phyloP scores from a whole-genome alignment of 2,888 invertebrate species.

The Drosophila borborema region DNA sequence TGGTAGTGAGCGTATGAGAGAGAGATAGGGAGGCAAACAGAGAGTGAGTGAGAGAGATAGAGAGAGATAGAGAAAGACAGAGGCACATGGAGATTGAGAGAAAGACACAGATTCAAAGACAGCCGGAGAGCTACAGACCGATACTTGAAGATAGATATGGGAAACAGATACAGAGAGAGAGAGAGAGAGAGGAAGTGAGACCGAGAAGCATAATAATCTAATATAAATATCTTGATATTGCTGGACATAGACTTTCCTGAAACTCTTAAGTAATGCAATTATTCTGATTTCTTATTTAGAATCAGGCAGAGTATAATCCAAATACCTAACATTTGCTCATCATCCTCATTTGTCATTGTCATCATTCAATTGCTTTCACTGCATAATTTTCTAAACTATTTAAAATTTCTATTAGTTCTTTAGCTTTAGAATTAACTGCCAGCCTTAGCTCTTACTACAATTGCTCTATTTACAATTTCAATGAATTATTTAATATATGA shows the following conservation, averaged over 20 bases:
- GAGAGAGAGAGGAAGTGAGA: no score
- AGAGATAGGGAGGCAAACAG: background rate
- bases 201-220: background rate
- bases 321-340: background rate
- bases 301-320: no score
- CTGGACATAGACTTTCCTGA: no score
- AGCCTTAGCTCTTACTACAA: slow-evolving; percentile 23
- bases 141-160: no score
- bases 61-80: background rate
- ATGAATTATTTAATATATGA: slow-evolving; percentile 64
- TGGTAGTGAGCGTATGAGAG: background rate
- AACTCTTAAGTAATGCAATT: no score
- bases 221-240: background rate
- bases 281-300: background rate
- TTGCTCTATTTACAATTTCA: slow-evolving; percentile 29
- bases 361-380: background rate
- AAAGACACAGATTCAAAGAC: no score
- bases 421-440: slow-evolving; percentile 13
- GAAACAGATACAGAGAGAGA: no score
- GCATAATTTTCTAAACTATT: background rate
- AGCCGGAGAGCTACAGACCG: no score
- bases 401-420: slow-evolving; percentile 17
- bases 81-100: background rate
- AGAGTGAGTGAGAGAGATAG: background rate
- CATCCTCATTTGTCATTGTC: no score